Percentiles rank a stretch among this genome's conserved stretches.
Evolutionary conservation across 2,113 vertebrate species (phyloP).

Genomic region (Cynoglossus semilaevis): DNA sequence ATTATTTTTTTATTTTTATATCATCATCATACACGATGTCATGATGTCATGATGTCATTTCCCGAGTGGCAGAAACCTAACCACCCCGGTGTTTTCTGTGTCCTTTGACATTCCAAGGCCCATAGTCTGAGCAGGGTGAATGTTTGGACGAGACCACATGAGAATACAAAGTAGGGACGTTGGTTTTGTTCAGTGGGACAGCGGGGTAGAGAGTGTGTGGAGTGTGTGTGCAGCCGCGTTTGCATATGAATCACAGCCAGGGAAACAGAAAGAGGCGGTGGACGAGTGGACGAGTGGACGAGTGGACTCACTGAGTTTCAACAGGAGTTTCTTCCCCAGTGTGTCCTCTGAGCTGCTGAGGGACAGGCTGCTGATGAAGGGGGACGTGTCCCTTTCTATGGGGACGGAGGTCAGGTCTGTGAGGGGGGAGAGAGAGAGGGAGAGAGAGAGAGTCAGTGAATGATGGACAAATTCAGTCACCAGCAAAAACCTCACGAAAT

Average conservation of each 20-base stretch:
- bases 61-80: too few species aligned
- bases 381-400: conserved; percentile 77
- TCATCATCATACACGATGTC: too few species aligned
- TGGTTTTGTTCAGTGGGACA: neutral
- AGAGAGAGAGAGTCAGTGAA: conserved; percentile 3
- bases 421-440: conserved; percentile 1
- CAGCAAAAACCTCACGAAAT: neutral
- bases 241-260: conserved; percentile 43
- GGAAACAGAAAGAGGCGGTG: conserved; percentile 2
- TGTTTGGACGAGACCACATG: neutral
- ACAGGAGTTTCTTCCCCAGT: conserved; percentile 87
- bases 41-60: too few species aligned
- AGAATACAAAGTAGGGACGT: conserved; percentile 30
- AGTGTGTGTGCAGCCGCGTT: conserved; percentile 3
- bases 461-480: neutral
- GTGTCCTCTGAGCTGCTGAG: conserved; percentile 83
- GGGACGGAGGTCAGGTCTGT: conserved; percentile 70
- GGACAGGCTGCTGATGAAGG: conserved; percentile 78
- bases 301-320: conserved; percentile 87
- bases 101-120: neutral
- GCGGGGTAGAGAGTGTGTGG: neutral
- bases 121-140: neutral
- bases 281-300: conserved; percentile 24
- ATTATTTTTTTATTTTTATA: too few species aligned
- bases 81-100: too few species aligned